Conservation (phyloP, 2,113 vertebrate species). For the Anarrhichthys ocellatus region DNA sequence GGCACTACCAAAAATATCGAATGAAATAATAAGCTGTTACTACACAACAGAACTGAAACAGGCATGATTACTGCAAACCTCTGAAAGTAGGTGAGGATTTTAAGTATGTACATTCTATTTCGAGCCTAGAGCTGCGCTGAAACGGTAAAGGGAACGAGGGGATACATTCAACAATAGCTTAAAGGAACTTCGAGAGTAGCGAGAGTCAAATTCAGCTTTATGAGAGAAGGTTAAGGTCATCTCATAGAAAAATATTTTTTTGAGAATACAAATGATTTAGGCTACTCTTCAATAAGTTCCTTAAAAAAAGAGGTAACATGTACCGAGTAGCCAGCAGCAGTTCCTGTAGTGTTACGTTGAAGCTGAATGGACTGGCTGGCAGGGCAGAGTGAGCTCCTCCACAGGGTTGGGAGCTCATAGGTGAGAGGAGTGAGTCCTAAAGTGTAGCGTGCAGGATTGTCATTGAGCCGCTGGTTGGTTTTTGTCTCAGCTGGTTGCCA, state of each 20-base stretch:
- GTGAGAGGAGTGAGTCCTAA: constrained; percentile 74
- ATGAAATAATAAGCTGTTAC: constrained; percentile 35
- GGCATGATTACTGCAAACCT: constrained; percentile 56
- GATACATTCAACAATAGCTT: constrained; percentile 78
- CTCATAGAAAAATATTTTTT: constrained; percentile 69
- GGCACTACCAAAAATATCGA: constrained; percentile 51
- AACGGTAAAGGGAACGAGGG: constrained; percentile 50
- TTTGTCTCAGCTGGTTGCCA: constrained; percentile 74
- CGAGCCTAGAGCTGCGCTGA: constrained; percentile 60
- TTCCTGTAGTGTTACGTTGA: constrained; percentile 44
- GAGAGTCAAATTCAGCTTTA: constrained; percentile 55
- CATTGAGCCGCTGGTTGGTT: constrained; percentile 77
- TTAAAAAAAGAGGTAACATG: constrained; percentile 58
- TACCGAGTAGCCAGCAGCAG: constrained; percentile 55
- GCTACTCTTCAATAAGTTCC: constrained; percentile 51
- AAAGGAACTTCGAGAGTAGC: constrained; percentile 57
- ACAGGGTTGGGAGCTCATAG: constrained; percentile 27
- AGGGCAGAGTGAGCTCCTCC: constrained; percentile 20
- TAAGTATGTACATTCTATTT: constrained; percentile 76
- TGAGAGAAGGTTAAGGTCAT: constrained; percentile 46
- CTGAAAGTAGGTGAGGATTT: constrained; percentile 58
- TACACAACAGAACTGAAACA: constrained; percentile 42
- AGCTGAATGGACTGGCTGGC: constrained; percentile 53
- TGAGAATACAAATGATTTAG: constrained; percentile 57
- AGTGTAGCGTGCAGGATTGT: constrained; percentile 85